Evolutionary conservation across 2,888 invertebrate species (phyloP).

Genomic region (Nephrotoma flavescens): DNA sequence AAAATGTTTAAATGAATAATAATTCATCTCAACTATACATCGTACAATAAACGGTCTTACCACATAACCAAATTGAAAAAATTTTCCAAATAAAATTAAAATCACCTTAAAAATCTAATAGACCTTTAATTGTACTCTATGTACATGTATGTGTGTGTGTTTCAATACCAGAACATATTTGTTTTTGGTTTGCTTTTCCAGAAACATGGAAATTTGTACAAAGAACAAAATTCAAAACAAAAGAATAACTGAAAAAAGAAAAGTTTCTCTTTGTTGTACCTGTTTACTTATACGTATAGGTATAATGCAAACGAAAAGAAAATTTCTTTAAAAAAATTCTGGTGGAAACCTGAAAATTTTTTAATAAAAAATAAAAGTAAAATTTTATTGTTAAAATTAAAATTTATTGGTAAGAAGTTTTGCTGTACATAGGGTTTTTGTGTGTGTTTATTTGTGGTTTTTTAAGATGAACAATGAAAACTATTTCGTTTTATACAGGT

Average conservation of each 20-base stretch:
- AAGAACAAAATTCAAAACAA: not conserved
- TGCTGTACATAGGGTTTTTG: not conserved
- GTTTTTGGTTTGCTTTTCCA: not conserved
- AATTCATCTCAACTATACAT: not conserved
- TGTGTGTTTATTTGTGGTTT: not conserved
- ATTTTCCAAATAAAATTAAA: not conserved
- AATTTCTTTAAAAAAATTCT: not conserved
- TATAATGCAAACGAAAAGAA: not conserved
- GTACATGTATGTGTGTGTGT: not conserved
- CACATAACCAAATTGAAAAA: not conserved
- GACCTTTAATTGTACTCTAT: not conserved
- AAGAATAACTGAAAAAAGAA: not conserved
- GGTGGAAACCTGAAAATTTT: not conserved
- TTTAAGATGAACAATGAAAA: not conserved
- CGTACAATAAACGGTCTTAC: not conserved
- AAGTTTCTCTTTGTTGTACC: not conserved
- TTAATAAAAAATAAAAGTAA: not conserved
- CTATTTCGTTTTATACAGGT: too few relatives aligned
- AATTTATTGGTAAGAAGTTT: not conserved
- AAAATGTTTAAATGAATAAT: not conserved
- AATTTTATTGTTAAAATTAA: not conserved
- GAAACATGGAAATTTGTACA: not conserved
- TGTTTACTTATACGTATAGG: too few relatives aligned
- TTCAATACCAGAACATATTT: not conserved
- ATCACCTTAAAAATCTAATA: not conserved